Percentiles rank a stretch among this genome's conserved stretches.
These are phyloP conservation scores for Cordilura impudica DNA, from an alignment of 2,888 invertebrate genomes.

Conservation along the genomic window DNA sequence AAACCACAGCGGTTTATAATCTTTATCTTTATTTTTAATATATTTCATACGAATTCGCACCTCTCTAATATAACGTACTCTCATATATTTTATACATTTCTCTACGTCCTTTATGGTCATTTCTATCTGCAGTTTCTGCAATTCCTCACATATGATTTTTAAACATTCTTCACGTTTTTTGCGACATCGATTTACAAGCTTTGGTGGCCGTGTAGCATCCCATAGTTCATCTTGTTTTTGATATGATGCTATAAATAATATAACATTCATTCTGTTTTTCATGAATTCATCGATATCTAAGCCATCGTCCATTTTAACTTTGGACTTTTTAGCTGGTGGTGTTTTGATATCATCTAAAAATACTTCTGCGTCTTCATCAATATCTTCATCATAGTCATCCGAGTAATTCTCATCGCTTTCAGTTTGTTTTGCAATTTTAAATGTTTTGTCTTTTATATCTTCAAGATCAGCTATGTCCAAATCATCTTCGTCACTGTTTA, in stretches of 20 bases:
- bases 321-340: conserved; percentile 51
- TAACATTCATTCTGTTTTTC: conserved; percentile 51
- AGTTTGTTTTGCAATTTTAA: conserved; percentile 22
- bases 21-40: conserved; percentile 58
- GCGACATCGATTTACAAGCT: conserved; percentile 58
- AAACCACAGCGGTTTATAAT: conserved; percentile 59
- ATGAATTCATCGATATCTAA: conserved; percentile 57
- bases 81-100: conserved; percentile 60
- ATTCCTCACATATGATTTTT: conserved; percentile 50
- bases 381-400: conserved; percentile 35
- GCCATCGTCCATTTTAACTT: conserved; percentile 57
- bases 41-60: conserved; percentile 57
- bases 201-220: conserved; percentile 56
- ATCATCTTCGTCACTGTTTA: conserved; percentile 39
- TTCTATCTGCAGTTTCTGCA: conserved; percentile 35
- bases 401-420: conserved; percentile 32
- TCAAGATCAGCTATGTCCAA: conserved; percentile 6
- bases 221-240: conserved; percentile 56
- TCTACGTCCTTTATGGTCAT: conserved; percentile 54
- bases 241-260: conserved; percentile 50
- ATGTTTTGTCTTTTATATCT: conserved; percentile 26
- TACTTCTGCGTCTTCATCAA: conserved; percentile 23
- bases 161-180: conserved; percentile 58
- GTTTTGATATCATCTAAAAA: conserved; percentile 43
- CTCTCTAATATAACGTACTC: conserved; percentile 57